Percentiles rank a stretch among this genome's conserved stretches.
phyloP scores from a whole-genome alignment of 2,113 vertebrate species.

The Saguinus midas region DNA sequence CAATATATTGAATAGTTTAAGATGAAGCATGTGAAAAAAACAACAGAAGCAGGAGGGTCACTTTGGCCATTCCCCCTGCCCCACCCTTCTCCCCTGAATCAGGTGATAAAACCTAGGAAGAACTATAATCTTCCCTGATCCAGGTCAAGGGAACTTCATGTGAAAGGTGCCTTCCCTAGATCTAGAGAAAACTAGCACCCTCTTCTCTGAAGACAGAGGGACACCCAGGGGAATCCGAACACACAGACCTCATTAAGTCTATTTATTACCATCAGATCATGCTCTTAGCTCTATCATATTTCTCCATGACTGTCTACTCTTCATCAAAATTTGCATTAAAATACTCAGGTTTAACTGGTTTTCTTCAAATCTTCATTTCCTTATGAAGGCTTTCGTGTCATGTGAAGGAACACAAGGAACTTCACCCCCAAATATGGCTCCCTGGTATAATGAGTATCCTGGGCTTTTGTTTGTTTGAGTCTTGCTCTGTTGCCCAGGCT shows the following conservation, averaged over 20 bases:
- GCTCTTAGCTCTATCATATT: no score
- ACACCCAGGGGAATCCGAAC: background rate
- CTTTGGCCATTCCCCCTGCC: accelerated
- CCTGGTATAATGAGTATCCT: background rate
- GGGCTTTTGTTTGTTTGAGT: no score
- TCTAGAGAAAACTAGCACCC: background rate
- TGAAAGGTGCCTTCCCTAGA: background rate
- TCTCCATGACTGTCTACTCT: background rate
- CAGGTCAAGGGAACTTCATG: background rate
- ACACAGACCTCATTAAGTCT: background rate
- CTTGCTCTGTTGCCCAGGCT: no score
- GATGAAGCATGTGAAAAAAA: background rate
- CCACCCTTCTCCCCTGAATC: background rate
- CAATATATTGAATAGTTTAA: background rate
- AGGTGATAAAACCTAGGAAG: background rate
- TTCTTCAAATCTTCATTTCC: background rate
- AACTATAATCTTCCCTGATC: no score
- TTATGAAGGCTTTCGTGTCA: background rate
- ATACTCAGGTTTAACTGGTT: background rate
- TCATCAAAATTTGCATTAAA: background rate
- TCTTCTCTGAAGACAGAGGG: background rate
- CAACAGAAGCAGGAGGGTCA: background rate
- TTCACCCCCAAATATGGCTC: background rate
- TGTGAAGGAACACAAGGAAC: background rate
- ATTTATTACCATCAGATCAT: no score